Evolutionary conservation across 1,140 invertebrate genomes (phyloP).

Genomic region (Ectropis grisescens): DNA sequence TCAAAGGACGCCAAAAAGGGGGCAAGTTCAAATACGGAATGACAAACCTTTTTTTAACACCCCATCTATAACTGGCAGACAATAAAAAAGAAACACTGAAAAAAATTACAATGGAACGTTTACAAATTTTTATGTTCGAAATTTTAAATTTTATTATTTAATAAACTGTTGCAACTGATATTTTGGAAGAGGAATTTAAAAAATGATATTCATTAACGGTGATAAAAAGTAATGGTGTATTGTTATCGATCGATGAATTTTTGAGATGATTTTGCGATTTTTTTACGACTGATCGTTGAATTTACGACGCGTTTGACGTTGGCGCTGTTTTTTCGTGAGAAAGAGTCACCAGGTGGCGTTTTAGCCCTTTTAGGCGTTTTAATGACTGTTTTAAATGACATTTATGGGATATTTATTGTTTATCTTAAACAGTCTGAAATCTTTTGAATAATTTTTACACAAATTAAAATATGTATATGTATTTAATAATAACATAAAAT

Average conservation of each 20-base stretch:
- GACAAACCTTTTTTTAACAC: constrained; percentile 48
- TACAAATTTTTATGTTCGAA: constrained; percentile 63
- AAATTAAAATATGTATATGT: not conserved
- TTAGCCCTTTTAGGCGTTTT: too few relatives aligned
- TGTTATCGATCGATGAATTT: constrained; percentile 61
- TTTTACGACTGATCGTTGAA: constrained; percentile 48
- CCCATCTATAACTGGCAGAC: constrained; percentile 45
- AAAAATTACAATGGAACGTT: constrained; percentile 32
- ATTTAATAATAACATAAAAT: too few relatives aligned
- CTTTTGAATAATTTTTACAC: not conserved
- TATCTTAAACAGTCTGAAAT: constrained; percentile 1
- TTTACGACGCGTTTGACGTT: constrained; percentile 42
- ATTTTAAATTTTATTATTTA: constrained; percentile 56
- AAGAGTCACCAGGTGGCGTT: constrained; percentile 32
- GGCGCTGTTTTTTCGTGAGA: constrained; percentile 43
- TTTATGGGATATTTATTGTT: not conserved
- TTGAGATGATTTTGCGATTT: constrained; percentile 58
- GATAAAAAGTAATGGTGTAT: constrained; percentile 62
- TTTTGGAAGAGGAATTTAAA: constrained; percentile 27
- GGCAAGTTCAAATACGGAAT: constrained; percentile 48
- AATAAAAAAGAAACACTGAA: constrained; percentile 21
- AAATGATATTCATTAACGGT: constrained; percentile 55
- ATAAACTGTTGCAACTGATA: constrained; percentile 29
- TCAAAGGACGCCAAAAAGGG: constrained; percentile 38
- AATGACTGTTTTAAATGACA: too few relatives aligned